Conservation (phyloP, 2,113 vertebrate genomes). For the Leptocoma aspasia region DNA sequence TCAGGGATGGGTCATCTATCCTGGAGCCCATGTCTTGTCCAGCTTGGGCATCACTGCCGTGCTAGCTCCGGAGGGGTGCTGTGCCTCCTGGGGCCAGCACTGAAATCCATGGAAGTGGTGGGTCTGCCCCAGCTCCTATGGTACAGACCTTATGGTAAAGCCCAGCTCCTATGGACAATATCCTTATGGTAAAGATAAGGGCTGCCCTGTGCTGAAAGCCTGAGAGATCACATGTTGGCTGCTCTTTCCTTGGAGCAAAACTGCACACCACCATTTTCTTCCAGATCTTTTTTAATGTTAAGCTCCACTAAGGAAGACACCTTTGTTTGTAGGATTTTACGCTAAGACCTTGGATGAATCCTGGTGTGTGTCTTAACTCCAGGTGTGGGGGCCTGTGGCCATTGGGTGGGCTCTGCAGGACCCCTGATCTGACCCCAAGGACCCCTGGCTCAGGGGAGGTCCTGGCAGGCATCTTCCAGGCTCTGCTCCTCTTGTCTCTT, state of each 20-base stretch:
- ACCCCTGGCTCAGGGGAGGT: background rate
- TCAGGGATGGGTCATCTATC: background rate
- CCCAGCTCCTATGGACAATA: background rate
- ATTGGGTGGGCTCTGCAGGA: background rate
- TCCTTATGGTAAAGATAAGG: background rate
- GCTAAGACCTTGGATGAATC: background rate
- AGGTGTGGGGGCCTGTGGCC: fast-evolving
- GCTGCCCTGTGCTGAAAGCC: background rate
- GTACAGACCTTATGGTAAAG: background rate
- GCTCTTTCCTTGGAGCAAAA: background rate
- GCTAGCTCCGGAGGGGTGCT: background rate
- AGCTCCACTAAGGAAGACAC: background rate
- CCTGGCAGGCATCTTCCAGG: background rate
- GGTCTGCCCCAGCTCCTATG: background rate
- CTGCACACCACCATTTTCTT: background rate
- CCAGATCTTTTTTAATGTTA: background rate
- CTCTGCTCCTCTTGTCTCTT: background rate
- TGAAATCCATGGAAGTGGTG: background rate
- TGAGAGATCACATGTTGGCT: fast-evolving
- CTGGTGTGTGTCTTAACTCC: background rate
- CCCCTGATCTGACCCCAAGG: background rate
- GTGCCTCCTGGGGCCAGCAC: background rate
- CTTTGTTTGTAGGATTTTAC: background rate
- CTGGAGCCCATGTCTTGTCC: background rate
- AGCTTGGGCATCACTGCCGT: fast-evolving